Evolutionary conservation across 2,888 invertebrate species (phyloP).

Genomic region (Andrena flavipes): DNA sequence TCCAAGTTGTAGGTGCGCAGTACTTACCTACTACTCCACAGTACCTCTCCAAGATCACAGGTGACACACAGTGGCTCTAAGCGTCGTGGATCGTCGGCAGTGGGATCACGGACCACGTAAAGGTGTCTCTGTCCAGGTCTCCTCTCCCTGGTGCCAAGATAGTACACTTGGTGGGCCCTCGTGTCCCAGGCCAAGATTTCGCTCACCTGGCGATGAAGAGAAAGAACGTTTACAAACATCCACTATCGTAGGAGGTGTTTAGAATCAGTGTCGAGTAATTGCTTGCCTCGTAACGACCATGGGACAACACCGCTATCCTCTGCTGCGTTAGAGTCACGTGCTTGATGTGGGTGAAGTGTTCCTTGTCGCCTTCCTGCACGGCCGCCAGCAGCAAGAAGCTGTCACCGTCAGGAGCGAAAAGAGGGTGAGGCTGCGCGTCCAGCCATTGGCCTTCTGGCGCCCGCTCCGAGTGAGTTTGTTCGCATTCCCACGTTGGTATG

Average conservation of each 20-base stretch:
- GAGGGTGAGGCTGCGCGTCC: slow-evolving; percentile 93
- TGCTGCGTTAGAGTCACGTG: slow-evolving; percentile 93
- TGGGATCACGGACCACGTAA: slow-evolving; percentile 93
- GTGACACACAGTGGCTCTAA: slow-evolving; percentile 94
- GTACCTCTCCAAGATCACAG: slow-evolving; percentile 91
- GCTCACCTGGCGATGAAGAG: slow-evolving; percentile 80
- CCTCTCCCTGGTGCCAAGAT: slow-evolving; percentile 91
- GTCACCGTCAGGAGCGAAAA: slow-evolving; percentile 93
- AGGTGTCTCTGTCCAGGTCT: slow-evolving; percentile 95
- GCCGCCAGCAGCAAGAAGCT: slow-evolving; percentile 93
- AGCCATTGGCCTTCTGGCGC: slow-evolving; percentile 94
- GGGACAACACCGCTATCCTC: slow-evolving; percentile 93
- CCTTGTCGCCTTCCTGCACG: slow-evolving; percentile 93
- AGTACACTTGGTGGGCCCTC: slow-evolving; percentile 91
- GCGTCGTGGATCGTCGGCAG: slow-evolving; percentile 89
- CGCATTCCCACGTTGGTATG: slow-evolving; percentile 93
- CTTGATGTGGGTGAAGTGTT: slow-evolving; percentile 95
- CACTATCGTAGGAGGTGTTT: not conserved
- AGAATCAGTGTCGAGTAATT: not conserved
- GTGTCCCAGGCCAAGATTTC: slow-evolving; percentile 95
- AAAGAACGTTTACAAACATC: not conserved
- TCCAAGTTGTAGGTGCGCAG: no score
- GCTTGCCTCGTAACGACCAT: slow-evolving; percentile 93
- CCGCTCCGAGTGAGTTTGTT: slow-evolving; percentile 93
- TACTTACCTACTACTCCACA: slow-evolving; percentile 90